Evolutionary conservation across 2,888 invertebrate genomes (phyloP).

Genomic region (Alloscopus bannaensis): DNA sequence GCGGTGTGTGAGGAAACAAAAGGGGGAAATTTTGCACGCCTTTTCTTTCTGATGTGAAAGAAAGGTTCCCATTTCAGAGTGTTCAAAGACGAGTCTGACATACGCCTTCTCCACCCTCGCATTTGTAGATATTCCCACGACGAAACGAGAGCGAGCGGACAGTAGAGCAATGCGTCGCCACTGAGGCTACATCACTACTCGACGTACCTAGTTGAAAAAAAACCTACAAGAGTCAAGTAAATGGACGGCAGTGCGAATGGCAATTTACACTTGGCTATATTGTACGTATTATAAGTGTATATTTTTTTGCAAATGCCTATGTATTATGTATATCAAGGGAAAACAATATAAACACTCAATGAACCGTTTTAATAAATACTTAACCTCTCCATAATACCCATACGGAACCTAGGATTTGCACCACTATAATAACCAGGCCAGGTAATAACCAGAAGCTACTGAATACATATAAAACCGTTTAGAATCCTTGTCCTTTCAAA

Average conservation of each 20-base stretch:
- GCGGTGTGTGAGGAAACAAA: not conserved
- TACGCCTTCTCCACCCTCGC: constrained; percentile 22
- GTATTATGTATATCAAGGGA: too few species aligned
- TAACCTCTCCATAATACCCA: too few species aligned
- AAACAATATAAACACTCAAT: too few species aligned
- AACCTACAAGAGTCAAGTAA: not conserved
- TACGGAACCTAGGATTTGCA: too few species aligned
- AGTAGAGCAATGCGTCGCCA: not conserved
- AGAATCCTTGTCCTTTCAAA: constrained; percentile 10
- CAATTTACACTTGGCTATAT: constrained; percentile 1
- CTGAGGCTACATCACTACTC: not conserved
- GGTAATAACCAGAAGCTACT: constrained; percentile 12
- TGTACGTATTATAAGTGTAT: too few species aligned
- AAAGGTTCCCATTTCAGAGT: not conserved
- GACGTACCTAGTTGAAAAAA: not conserved
- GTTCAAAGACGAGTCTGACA: not conserved
- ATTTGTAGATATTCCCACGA: constrained; percentile 52
- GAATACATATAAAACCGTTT: constrained; percentile 15
- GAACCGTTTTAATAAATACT: too few species aligned
- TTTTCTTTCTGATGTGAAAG: not conserved
- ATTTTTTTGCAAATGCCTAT: too few species aligned
- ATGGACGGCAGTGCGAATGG: not conserved
- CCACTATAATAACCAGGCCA: too few species aligned
- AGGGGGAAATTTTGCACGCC: constrained; percentile 26
- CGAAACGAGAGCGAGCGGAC: constrained; percentile 26